These are phyloP conservation scores for Brienomyrus longianalis DNA, from an alignment of 2,113 vertebrate genomes.

Conservation along the genomic window DNA sequence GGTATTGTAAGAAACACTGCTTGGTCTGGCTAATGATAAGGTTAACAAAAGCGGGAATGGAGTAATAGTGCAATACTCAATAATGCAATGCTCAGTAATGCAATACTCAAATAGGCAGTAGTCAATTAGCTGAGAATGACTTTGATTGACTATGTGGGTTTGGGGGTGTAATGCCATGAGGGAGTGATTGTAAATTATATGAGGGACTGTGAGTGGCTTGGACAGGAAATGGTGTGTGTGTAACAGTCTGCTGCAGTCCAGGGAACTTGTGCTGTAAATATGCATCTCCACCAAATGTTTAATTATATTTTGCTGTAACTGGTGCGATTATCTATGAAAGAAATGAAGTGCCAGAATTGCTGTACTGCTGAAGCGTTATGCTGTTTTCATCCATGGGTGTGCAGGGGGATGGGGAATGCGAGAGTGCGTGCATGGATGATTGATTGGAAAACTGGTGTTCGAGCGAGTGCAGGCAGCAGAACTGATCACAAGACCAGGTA, in stretches of 20 bases:
- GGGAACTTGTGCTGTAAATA: neutral
- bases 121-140: neutral
- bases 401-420: neutral
- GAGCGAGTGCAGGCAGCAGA: neutral
- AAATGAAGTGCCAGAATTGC: neutral
- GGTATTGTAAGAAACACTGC: neutral
- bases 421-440: neutral
- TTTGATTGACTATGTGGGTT: neutral
- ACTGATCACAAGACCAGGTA: neutral
- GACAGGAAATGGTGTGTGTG: neutral
- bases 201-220: neutral
- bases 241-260: neutral
- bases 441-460: neutral
- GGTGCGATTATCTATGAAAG: neutral
- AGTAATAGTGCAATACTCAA: neutral
- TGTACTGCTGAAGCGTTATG: neutral
- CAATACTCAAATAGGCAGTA: neutral
- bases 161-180: neutral
- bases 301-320: neutral
- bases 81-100: neutral
- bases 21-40: neutral
- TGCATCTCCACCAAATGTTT: neutral
- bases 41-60: neutral
- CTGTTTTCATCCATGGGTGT: neutral
- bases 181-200: neutral